Conservation (phyloP, 2,888 invertebrate species). For the Acleris literana region DNA sequence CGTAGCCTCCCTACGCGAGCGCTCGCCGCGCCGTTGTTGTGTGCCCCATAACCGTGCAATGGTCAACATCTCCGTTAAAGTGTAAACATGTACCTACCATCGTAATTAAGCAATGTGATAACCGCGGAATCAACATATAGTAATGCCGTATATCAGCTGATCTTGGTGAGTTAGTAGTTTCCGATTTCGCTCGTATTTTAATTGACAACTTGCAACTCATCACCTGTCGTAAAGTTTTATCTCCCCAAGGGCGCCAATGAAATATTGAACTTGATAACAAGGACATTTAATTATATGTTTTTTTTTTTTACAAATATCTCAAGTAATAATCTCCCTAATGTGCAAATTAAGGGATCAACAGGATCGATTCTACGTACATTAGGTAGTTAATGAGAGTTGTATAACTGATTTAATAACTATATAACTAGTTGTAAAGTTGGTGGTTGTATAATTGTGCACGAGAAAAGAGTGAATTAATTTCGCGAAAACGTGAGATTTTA, state of each 20-base stretch:
- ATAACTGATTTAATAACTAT: not conserved
- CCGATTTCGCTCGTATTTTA: conserved; percentile 5
- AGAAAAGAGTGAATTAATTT: no score
- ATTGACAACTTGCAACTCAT: conserved; percentile 10
- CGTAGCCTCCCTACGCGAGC: conserved; percentile 60
- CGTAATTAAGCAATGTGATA: conserved; percentile 40
- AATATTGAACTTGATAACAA: conserved; percentile 1
- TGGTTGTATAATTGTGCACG: conserved; percentile 9
- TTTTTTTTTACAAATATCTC: no score
- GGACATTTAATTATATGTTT: no score
- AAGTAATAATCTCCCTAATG: no score
- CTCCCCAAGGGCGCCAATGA: not conserved
- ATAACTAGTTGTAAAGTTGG: not conserved
- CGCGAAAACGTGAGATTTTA: no score
- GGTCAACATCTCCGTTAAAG: conserved; percentile 38
- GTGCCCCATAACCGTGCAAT: conserved; percentile 38
- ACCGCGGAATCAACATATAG: not conserved
- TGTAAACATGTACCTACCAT: conserved; percentile 50
- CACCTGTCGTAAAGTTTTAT: conserved; percentile 9
- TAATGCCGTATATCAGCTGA: not conserved
- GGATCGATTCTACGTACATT: not conserved
- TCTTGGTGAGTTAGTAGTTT: conserved; percentile 5
- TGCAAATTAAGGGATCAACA: no score
- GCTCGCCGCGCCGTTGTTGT: conserved; percentile 43
- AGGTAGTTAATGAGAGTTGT: not conserved